phyloP scores from a whole-genome alignment of 2,797 vertebrate genomes.

The Oryzias dopingdopingensis region DNA sequence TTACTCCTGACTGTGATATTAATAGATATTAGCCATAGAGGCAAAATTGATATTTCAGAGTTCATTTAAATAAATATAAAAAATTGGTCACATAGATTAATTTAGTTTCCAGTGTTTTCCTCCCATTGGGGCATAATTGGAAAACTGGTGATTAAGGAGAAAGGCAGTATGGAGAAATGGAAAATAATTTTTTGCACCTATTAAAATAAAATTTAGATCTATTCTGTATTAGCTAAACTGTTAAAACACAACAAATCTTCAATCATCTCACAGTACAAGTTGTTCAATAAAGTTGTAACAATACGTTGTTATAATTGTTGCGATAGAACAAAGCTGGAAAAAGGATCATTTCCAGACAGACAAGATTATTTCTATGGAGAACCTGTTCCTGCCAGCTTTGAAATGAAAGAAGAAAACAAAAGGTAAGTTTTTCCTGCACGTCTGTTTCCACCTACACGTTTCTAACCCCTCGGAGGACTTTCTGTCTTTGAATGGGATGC shows the following conservation, averaged over 20 bases:
- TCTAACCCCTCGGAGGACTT: conserved; percentile 36
- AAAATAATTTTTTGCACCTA: conserved; percentile 53
- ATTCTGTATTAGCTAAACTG: conserved; percentile 6
- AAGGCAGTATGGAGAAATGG: conserved; percentile 48
- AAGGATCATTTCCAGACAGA: too few species aligned
- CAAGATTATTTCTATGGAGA: too few species aligned
- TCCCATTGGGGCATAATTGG: conserved; percentile 37
- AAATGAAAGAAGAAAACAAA: too few species aligned
- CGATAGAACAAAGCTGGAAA: too few species aligned
- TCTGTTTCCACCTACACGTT: conserved; percentile 54
- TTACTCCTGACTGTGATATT: too few species aligned
- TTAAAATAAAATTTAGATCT: conserved; percentile 54
- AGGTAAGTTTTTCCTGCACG: conserved; percentile 4
- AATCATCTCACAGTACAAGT: too few species aligned
- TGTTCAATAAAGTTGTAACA: too few species aligned
- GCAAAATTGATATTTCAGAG: conserved; percentile 1
- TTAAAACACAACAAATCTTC: too few species aligned
- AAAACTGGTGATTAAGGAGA: conserved; percentile 59
- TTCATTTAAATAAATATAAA: conserved; percentile 19
- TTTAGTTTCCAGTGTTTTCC: conserved; percentile 46
- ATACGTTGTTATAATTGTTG: too few species aligned
- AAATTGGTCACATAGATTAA: conserved; percentile 42
- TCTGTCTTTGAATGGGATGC: conserved; percentile 60
- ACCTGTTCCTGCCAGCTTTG: too few species aligned
- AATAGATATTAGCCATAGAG: too few species aligned